A percentile compares a stretch with the other conserved stretches of the same genome.
phyloP scores from a whole-genome alignment of 2,888 invertebrate genomes.

The Cynaeus angustus region DNA sequence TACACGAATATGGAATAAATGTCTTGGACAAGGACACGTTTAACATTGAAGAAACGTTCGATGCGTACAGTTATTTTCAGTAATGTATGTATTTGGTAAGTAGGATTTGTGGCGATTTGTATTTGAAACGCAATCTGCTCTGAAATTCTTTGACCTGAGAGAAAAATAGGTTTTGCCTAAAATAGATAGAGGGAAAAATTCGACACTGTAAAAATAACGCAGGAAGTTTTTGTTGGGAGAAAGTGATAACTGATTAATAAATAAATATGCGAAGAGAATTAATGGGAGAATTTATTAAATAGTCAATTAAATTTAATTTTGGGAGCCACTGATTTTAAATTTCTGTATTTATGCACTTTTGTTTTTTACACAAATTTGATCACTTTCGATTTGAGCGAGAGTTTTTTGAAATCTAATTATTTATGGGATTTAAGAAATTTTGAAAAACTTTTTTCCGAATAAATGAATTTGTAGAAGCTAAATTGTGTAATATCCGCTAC shows the following conservation, averaged over 20 bases:
- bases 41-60: conserved; percentile 40
- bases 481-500: no score
- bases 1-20: conserved; percentile 37
- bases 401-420: no score
- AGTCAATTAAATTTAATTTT: no score
- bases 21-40: conserved; percentile 40
- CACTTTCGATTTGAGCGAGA: no score
- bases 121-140: conserved; percentile 23
- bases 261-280: no score
- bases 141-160: conserved; percentile 3
- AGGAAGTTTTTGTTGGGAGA: background rate
- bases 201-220: background rate
- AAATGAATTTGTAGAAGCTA: no score
- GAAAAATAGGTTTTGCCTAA: conserved; percentile 6
- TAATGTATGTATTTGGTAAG: conserved; percentile 46
- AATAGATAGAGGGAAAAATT: background rate
- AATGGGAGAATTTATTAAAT: no score
- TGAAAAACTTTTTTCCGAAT: no score
- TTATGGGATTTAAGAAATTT: no score
- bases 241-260: background rate
- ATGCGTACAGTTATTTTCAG: conserved; percentile 39
- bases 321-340: no score
- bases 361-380: no score
- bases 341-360: no score
- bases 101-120: conserved; percentile 31